phyloP scores from a whole-genome alignment of 2,113 vertebrate species.

The human region GRCh38 chrX:107092001-107092500 shows the following conservation, averaged over 20 bases:
- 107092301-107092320: slow-evolving; percentile 26
- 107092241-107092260: slow-evolving; percentile 11
- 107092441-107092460: neutral
- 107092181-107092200: slow-evolving; percentile 18
- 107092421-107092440: slow-evolving; percentile 21
- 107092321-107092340: neutral
- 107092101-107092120: slow-evolving; percentile 41
- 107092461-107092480: no score
- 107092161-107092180: slow-evolving; percentile 39
- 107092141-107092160: slow-evolving; percentile 48
- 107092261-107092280: neutral
- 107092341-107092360: neutral
- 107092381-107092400: slow-evolving; percentile 41
- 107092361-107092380: neutral
- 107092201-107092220: slow-evolving; percentile 11
- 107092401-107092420: neutral
- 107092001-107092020: slow-evolving; percentile 43
- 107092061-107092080: slow-evolving; percentile 20
- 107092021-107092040: slow-evolving; percentile 42
- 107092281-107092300: neutral
- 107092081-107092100: slow-evolving; percentile 30
- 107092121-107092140: slow-evolving; percentile 64
- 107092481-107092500: no score
- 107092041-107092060: slow-evolving; percentile 35
- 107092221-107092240: slow-evolving; percentile 38